Percentiles rank a stretch among this genome's conserved stretches.
These are phyloP conservation scores for Aphelocoma coerulescens DNA, from an alignment of 2,113 vertebrate species.

Conservation along the genomic window DNA sequence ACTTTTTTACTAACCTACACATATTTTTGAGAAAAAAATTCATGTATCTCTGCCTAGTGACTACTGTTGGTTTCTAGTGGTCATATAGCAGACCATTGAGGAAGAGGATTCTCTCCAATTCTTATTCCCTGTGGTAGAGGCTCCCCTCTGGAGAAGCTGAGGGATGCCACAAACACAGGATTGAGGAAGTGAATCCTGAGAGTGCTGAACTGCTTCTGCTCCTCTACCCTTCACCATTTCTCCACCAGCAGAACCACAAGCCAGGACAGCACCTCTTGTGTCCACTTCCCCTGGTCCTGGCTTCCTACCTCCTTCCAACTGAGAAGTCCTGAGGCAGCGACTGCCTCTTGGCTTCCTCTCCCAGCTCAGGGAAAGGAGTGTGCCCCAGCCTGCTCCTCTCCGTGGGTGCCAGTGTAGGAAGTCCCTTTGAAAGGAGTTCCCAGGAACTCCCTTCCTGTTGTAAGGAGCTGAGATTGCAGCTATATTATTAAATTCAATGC, in stretches of 20 bases:
- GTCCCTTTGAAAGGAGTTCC: conserved; percentile 35
- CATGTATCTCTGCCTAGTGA: background rate
- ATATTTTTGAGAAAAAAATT: background rate
- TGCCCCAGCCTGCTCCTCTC: rapidly evolving
- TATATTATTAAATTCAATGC: conserved; percentile 8
- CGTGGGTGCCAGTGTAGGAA: background rate
- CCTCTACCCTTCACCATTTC: background rate
- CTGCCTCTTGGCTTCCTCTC: background rate
- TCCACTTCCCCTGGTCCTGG: background rate
- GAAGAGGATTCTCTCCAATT: background rate
- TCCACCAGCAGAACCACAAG: background rate
- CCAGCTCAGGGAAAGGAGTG: background rate
- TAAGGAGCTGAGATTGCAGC: background rate
- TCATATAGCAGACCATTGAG: background rate
- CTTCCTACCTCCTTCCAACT: background rate
- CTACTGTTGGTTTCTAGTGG: background rate
- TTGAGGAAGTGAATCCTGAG: background rate
- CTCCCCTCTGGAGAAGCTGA: background rate
- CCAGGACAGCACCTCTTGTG: background rate
- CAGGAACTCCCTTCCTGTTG: conserved; percentile 55
- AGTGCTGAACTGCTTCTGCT: background rate
- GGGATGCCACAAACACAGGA: background rate
- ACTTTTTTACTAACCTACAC: background rate
- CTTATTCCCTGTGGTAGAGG: background rate
- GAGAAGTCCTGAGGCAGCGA: background rate